phyloP scores from a whole-genome alignment of 1,140 invertebrate species.

The Drosophila saltans region DNA sequence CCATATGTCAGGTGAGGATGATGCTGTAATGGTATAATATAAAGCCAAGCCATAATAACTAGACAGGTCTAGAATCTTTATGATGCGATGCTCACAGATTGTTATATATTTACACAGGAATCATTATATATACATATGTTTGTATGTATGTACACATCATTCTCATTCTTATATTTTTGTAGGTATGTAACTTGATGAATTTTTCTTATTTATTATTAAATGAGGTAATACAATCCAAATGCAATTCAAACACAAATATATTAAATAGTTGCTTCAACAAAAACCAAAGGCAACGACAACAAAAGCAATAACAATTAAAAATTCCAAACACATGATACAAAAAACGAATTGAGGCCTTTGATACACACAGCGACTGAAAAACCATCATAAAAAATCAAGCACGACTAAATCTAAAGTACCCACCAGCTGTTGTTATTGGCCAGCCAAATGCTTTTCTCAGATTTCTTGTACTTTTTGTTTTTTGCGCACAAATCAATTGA shows the following conservation, averaged over 20 bases:
- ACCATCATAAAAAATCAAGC: conserved; percentile 79
- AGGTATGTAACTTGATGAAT: not conserved
- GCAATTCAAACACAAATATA: not conserved
- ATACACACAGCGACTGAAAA: conserved; percentile 69
- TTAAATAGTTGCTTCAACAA: conserved; percentile 20
- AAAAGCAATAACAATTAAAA: conserved; percentile 69
- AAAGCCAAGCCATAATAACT: not conserved
- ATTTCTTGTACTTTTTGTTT: conserved; percentile 41
- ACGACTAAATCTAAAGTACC: conserved; percentile 46
- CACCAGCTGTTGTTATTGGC: conserved; percentile 61
- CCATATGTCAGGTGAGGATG: conserved; percentile 23
- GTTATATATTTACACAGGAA: no score
- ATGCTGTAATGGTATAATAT: not conserved
- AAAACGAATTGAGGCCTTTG: conserved; percentile 72
- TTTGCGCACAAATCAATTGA: conserved; percentile 71
- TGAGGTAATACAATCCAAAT: not conserved
- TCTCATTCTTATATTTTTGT: conserved; percentile 1
- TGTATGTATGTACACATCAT: no score
- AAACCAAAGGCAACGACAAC: conserved; percentile 41
- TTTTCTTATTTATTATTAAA: conserved; percentile 26
- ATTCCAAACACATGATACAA: conserved; percentile 72
- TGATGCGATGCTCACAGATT: not conserved
- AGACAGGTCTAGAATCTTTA: not conserved
- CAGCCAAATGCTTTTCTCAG: conserved; percentile 35
- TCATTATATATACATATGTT: no score